These are phyloP conservation scores for Rhinolophus ferrumequinum DNA, from an alignment of 2,113 vertebrate species.

Conservation along the genomic window DNA sequence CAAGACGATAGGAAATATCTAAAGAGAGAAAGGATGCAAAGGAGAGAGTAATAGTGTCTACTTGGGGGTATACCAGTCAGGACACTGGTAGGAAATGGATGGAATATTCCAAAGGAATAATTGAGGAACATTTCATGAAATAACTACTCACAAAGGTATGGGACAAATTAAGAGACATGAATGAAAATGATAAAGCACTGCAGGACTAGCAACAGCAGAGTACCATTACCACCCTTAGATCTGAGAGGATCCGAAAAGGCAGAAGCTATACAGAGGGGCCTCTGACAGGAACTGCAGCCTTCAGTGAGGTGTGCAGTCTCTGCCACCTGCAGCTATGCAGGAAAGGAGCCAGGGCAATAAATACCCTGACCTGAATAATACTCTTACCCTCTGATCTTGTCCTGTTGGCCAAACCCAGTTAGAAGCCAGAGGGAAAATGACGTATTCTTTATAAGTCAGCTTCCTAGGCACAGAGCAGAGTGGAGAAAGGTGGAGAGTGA, in stretches of 20 bases:
- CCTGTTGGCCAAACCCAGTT: background rate
- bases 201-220: background rate
- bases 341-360: background rate
- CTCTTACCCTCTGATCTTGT: background rate
- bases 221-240: background rate
- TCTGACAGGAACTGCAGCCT: background rate
- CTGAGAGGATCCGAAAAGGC: background rate
- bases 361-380: background rate
- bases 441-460: no score
- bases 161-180: background rate
- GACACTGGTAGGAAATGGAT: background rate
- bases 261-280: no score
- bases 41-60: background rate
- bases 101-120: background rate
- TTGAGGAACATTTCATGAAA: background rate
- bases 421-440: background rate
- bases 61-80: background rate
- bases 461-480: background rate
- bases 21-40: background rate
- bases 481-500: background rate
- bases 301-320: background rate
- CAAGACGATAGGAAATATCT: background rate
- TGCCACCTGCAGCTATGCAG: background rate
- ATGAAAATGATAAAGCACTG: background rate
- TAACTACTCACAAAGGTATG: background rate